Evolutionary conservation across 2,113 vertebrate genomes (phyloP), one percentile per base, ranked within the genome.

Genomic region (Urocynchramus pylzowi): DNA sequence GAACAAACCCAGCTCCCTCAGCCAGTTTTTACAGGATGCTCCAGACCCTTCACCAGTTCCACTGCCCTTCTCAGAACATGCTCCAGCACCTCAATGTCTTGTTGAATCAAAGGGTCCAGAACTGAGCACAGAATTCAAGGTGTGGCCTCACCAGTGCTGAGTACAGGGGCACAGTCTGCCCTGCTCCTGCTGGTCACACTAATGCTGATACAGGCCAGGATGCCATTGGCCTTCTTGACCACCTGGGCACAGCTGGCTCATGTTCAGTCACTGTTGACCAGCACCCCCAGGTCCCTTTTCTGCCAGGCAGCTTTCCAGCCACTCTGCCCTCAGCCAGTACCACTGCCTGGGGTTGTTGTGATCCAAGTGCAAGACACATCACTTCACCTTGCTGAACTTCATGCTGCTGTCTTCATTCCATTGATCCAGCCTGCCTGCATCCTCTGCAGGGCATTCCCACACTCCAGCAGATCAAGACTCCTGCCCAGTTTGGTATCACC

Each of bases 61-160:
- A 0, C 5, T 45, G 10, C 13, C 37, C 13, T 45, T 59, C 44
- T n/a, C 44, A 75, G 45, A 53, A 39, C 23, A 4, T 0, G 0
- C 10, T 45, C 19, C 23, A 74, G 10, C 23, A 1, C 16, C 27
- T 59, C 16, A 28, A 1, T 10, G 16, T 39, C 20, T 44, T 45
- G 4, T 44, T 27, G 12, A 26, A 59, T 13, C 1, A 0, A 52
- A 22, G 19, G 42, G 27, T 6, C 44, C 28, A 52, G 8, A 74
- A 20, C 18, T 33, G 44, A 2, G 9, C 28, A 11, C 18, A 12
- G 5, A 5, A 33, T 14, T 39, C 0, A 0, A 28, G 10, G 8
- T 37, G 18, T 28, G 33, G 2, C 31, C 18, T 81, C 27, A 23
- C 15, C 31, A 64, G 14, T 41, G 14, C 42, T 0, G 0, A 20